Evolutionary conservation across 2,113 vertebrate genomes (phyloP), one percentile per base, ranked within the genome.

Genomic region (Pachyramphus minor): DNA sequence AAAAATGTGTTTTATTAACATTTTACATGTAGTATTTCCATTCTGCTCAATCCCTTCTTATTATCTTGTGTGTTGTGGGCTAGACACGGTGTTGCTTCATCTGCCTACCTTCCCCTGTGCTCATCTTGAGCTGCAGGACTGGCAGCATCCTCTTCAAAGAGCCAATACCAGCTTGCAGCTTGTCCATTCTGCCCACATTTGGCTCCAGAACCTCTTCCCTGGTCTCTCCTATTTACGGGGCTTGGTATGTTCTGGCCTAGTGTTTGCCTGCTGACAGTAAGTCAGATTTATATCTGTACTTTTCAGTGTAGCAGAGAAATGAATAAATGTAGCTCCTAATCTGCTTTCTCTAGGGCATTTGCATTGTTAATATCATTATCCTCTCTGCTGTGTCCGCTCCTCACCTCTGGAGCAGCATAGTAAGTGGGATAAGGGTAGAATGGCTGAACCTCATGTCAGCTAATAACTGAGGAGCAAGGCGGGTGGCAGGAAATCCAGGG

Each of bases 361-460:
- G 39, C 60, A 33, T 50, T 75, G 52, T 87, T 75, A 72, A 56
- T 82, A 11, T n/a, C 19, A 35, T 76, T 30, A 42, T 33, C 2
- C 15, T 71, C 50, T 68, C 47, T 66, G 23, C 35, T 77, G 33
- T 63, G 64, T 71, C 69, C 0, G 0, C 20, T 87, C 35, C 30
- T 59, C 62, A 21, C 39, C 50, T 78, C 81, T 7, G 1, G 50
- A 55, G 66, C 59, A 69, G 30, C 11, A 19, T 47, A 24, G 37
- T 33, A 71, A 71, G 72, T 30, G 59, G 62, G 33, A 50, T 76
- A 41, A 62, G 56, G 45, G n/a, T 14, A 49, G 56, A 76, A 69
- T 0, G 0, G 35, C 33, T 64, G 56, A 87, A 69, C 37, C 24
- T 76, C 0, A 0, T 87, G 15, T 82, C 62, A 76, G 31, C 25